These are phyloP conservation scores for Megaceryle alcyon DNA, from an alignment of 2,797 vertebrate species.

Conservation along the genomic window DNA sequence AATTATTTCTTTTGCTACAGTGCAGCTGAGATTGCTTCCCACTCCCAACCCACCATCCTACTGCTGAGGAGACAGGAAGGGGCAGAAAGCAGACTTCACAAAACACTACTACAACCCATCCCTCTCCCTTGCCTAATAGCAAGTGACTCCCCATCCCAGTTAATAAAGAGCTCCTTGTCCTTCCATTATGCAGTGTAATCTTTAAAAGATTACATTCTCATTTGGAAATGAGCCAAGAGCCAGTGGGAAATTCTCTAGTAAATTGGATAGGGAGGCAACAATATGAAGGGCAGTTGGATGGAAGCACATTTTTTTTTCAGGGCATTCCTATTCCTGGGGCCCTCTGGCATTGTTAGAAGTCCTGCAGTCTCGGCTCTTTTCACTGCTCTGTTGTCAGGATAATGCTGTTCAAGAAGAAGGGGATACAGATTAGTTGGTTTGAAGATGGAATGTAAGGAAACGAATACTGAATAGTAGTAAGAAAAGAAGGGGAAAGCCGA, in stretches of 20 bases:
- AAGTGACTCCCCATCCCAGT: conserved; percentile 57
- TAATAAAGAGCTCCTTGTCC: conserved; percentile 77
- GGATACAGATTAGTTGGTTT: conserved; percentile 38
- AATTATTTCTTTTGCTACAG: conserved; percentile 8
- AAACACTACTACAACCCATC: conserved; percentile 11
- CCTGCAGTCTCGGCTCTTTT: conserved; percentile 53
- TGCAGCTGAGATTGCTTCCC: conserved; percentile 19
- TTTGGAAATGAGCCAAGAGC: conserved; percentile 75
- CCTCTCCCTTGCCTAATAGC: conserved; percentile 62
- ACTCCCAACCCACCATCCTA: neutral
- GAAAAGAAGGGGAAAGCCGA: neutral
- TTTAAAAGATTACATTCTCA: conserved; percentile 74
- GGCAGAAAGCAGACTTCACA: conserved; percentile 24
- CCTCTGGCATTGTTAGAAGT: conserved; percentile 51
- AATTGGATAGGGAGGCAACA: conserved; percentile 68
- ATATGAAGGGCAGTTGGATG: conserved; percentile 64
- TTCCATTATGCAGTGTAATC: conserved; percentile 65
- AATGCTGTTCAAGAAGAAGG: conserved; percentile 34
- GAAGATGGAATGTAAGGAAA: neutral
- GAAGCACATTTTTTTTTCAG: conserved; percentile 53
- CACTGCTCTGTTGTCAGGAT: conserved; percentile 36
- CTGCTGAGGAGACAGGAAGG: neutral
- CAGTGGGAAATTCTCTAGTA: conserved; percentile 75
- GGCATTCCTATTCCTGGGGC: conserved; percentile 65
- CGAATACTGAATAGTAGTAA: neutral